Evolutionary conservation across 2,113 vertebrate species (phyloP).

Genomic region (Empidonax traillii): DNA sequence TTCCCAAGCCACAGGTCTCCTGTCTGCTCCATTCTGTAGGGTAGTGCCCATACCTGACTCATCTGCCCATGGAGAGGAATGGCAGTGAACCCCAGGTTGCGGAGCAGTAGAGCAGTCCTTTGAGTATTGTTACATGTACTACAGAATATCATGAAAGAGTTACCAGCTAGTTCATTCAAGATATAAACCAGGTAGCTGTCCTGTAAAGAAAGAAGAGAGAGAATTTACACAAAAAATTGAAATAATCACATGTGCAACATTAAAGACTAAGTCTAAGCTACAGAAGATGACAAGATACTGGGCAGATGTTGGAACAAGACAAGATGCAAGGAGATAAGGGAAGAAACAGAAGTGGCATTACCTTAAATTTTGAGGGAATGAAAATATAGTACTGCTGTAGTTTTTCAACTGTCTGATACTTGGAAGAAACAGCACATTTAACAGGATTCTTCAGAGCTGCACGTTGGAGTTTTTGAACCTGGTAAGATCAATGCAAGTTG

Average conservation of each 20-base stretch:
- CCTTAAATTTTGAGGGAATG: conserved; percentile 97
- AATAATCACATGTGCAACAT: not conserved
- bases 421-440: conserved; percentile 94
- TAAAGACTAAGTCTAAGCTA: not conserved
- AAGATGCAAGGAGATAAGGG: not conserved
- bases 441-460: conserved; percentile 95
- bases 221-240: not conserved
- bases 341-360: conserved; percentile 43
- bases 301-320: not conserved
- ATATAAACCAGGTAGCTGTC: conserved; percentile 97
- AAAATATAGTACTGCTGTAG: conserved; percentile 97
- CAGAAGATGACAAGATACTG: not conserved
- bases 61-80: conserved; percentile 97
- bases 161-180: conserved; percentile 94
- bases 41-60: conserved; percentile 84
- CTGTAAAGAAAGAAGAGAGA: conserved; percentile 58
- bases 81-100: conserved; percentile 95
- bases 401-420: conserved; percentile 96
- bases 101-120: conserved; percentile 88
- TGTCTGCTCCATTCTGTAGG: not conserved
- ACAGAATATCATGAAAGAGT: conserved; percentile 98
- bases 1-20: not conserved
- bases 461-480: conserved; percentile 97
- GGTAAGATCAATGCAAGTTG: not conserved
- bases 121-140: conserved; percentile 95